Conservation (phyloP, 2,888 invertebrate genomes). For the Nesidiocoris tenuis region DNA sequence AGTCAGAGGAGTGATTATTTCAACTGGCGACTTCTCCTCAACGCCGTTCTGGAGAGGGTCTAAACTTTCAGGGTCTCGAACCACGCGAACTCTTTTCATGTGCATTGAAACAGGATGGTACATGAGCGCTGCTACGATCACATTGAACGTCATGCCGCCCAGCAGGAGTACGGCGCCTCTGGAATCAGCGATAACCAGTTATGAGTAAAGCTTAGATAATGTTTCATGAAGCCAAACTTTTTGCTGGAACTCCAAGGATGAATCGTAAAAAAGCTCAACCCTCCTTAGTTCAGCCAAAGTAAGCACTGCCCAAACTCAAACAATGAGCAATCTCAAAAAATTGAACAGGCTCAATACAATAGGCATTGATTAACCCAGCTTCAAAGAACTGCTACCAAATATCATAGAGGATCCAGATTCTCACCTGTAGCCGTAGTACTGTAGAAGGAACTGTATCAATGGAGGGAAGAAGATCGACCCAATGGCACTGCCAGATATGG, state of each 20-base stretch:
- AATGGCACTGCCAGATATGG: constrained; percentile 83
- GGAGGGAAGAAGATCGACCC: constrained; percentile 84
- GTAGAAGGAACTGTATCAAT: constrained; percentile 67
- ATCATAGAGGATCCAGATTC: too few relatives aligned
- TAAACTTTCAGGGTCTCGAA: constrained; percentile 29
- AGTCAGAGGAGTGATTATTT: constrained; percentile 37
- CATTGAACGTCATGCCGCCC: constrained; percentile 79
- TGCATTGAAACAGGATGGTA: constrained; percentile 83
- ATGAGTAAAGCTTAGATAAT: too few relatives aligned
- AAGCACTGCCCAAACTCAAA: too few relatives aligned
- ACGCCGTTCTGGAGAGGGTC: neutral
- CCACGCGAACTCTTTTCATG: constrained; percentile 64
- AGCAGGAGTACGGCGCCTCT: constrained; percentile 78
- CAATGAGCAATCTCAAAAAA: too few relatives aligned
- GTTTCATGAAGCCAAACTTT: too few relatives aligned
- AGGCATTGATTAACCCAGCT: too few relatives aligned
- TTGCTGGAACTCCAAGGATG: too few relatives aligned
- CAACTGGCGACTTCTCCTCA: constrained; percentile 24
- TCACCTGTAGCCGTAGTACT: constrained; percentile 73
- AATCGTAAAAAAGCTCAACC: too few relatives aligned
- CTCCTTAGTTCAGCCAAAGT: too few relatives aligned
- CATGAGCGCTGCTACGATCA: constrained; percentile 78
- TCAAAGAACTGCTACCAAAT: too few relatives aligned
- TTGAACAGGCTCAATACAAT: too few relatives aligned
- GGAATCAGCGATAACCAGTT: too few relatives aligned